A percentile compares a stretch with the other conserved stretches of the same genome.
Evolutionary conservation across 2,113 vertebrate genomes (phyloP).

Genomic region (Etheostoma spectabile): DNA sequence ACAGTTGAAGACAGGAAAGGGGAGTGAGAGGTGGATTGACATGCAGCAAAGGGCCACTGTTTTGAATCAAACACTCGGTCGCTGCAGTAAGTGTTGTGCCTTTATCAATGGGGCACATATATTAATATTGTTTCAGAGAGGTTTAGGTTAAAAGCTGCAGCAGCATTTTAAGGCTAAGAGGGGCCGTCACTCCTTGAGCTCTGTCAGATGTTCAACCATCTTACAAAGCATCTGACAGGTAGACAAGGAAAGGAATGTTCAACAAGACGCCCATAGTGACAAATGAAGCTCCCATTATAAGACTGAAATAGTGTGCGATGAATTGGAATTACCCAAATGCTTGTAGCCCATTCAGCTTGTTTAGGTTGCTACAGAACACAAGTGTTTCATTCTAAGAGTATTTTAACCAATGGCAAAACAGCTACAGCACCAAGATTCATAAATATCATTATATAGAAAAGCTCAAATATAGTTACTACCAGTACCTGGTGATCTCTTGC

Average conservation of each 20-base stretch:
- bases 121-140: not conserved
- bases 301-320: not conserved
- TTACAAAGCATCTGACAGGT: not conserved
- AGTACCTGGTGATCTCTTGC: constrained; percentile 96
- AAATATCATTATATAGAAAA: not conserved
- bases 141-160: constrained; percentile 8
- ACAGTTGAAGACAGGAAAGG: no score
- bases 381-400: not conserved
- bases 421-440: not conserved
- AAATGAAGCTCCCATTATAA: not conserved
- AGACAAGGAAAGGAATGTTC: not conserved
- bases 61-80: no score
- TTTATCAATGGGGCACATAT: no score
- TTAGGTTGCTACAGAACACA: not conserved
- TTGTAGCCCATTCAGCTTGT: not conserved
- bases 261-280: not conserved
- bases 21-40: no score
- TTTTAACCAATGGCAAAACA: not conserved
- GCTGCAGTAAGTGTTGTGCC: no score
- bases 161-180: not conserved
- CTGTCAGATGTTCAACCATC: constrained; percentile 11
- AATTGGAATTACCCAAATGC: not conserved
- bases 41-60: no score
- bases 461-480: not conserved
- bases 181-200: not conserved